A percentile compares a stretch with the other conserved stretches of the same genome.
Conservation (phyloP, 2,113 vertebrate species). For the Oryzias celebensis region DNA sequence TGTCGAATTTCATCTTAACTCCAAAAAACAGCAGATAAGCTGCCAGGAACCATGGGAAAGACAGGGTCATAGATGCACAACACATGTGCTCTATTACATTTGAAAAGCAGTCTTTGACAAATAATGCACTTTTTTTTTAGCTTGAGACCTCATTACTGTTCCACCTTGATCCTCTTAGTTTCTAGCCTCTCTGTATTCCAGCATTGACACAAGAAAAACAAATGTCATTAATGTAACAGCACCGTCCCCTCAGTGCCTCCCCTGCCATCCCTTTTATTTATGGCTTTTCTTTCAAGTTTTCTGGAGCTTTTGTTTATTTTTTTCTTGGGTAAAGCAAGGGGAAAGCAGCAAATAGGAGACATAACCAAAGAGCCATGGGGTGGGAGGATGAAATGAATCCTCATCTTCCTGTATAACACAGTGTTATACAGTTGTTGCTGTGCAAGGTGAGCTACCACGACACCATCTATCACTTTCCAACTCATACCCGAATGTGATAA, state of each 20-base stretch:
- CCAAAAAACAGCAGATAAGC: slow-evolving; percentile 29
- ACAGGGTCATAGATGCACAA: slow-evolving; percentile 28
- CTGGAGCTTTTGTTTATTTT: background rate
- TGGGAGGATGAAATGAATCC: background rate
- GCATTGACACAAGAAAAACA: slow-evolving; percentile 35
- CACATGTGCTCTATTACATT: slow-evolving; percentile 26
- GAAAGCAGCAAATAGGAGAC: background rate
- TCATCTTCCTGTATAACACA: too few relatives aligned
- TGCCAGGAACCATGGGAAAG: slow-evolving; percentile 35
- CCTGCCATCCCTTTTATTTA: slow-evolving; percentile 25
- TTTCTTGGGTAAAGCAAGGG: background rate
- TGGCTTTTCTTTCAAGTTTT: background rate
- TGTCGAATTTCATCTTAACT: slow-evolving; percentile 57
- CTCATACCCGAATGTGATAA: background rate
- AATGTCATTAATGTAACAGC: slow-evolving; percentile 42
- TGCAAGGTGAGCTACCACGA: background rate
- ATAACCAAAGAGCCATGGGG: too few relatives aligned
- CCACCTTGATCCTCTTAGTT: slow-evolving; percentile 22
- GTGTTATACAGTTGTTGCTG: background rate
- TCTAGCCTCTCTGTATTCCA: background rate
- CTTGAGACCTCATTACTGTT: slow-evolving; percentile 58
- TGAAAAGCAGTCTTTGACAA: slow-evolving; percentile 28
- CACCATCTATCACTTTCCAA: background rate
- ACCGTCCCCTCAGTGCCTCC: slow-evolving; percentile 37
- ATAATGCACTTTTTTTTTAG: slow-evolving; percentile 46